Conservation (phyloP, 30 jellyfish, hydroid and myxozoan genomes). For the Hydractinia symbiolongicarpus region DNA sequence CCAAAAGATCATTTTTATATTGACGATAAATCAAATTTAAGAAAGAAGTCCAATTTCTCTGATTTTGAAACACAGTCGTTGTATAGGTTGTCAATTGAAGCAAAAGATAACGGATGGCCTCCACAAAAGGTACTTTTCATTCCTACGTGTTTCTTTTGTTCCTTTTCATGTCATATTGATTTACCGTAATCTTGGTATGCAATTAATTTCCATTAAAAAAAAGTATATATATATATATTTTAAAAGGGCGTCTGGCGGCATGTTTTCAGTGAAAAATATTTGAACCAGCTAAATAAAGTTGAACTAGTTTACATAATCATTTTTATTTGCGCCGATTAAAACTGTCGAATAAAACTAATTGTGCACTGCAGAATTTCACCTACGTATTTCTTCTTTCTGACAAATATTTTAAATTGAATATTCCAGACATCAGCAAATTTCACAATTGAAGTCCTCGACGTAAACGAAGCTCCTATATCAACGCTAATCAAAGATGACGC, state of each 20-base stretch:
- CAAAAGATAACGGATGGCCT: constrained; percentile 69
- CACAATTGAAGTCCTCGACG: constrained; percentile 57
- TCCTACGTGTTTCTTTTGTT: neutral
- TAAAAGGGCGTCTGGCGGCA: too few relatives aligned
- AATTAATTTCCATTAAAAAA: too few relatives aligned
- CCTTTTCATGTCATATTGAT: neutral
- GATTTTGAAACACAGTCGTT: constrained; percentile 37
- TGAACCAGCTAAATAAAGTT: too few relatives aligned
- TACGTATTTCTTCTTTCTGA: too few relatives aligned
- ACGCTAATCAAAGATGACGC: constrained; percentile 1
- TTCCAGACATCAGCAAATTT: constrained; percentile 17
- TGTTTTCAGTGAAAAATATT: too few relatives aligned
- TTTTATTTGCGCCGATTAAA: too few relatives aligned
- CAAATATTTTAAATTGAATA: neutral
- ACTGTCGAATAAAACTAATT: too few relatives aligned
- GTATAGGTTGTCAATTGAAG: constrained; percentile 38
- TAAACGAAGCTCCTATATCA: constrained; percentile 38
- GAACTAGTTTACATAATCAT: too few relatives aligned
- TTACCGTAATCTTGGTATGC: too few relatives aligned
- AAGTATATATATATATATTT: too few relatives aligned
- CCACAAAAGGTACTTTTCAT: constrained; percentile 47
- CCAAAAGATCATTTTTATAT: constrained; percentile 47
- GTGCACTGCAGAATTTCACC: too few relatives aligned
- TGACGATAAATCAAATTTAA: constrained; percentile 36
- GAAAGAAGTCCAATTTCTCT: constrained; percentile 43